phyloP scores from a whole-genome alignment of 2,113 vertebrate species.

The Psilopsiagon aurifrons region DNA sequence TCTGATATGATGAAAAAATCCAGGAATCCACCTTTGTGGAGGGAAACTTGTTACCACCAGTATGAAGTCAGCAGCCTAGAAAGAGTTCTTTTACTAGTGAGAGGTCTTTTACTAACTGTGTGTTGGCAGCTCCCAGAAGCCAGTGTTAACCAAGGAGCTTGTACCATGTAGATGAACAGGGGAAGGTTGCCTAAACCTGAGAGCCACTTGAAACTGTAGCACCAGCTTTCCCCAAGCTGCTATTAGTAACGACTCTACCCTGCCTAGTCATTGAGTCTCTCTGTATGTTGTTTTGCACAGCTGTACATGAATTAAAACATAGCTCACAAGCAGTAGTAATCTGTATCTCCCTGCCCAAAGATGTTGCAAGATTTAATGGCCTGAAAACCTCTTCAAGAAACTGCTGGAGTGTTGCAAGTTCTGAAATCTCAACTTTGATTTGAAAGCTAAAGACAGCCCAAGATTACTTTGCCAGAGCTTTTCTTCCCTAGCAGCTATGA shows the following conservation, averaged over 20 bases:
- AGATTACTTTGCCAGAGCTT: background rate
- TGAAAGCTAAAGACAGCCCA: background rate
- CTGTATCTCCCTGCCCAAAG: background rate
- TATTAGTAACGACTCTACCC: background rate
- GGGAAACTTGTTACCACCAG: background rate
- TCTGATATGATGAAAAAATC: background rate
- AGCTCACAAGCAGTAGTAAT: background rate
- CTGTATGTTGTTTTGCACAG: background rate
- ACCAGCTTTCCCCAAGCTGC: background rate
- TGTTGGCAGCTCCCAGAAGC: background rate
- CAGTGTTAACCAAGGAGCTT: background rate
- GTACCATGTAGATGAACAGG: fast-evolving
- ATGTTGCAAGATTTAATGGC: background rate
- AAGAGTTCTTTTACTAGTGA: background rate
- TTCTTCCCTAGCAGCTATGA: background rate
- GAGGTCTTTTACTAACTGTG: background rate
- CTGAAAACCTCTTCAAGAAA: background rate
- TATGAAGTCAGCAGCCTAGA: background rate
- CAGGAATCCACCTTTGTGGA: background rate
- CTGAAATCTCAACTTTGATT: background rate
- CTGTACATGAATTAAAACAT: background rate
- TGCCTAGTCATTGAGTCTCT: background rate
- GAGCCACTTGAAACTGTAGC: background rate
- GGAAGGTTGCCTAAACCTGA: background rate
- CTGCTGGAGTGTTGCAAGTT: background rate